Evolutionary conservation across 2,797 vertebrate species (phyloP).

Genomic region (Pseudotriccus pelzelni): DNA sequence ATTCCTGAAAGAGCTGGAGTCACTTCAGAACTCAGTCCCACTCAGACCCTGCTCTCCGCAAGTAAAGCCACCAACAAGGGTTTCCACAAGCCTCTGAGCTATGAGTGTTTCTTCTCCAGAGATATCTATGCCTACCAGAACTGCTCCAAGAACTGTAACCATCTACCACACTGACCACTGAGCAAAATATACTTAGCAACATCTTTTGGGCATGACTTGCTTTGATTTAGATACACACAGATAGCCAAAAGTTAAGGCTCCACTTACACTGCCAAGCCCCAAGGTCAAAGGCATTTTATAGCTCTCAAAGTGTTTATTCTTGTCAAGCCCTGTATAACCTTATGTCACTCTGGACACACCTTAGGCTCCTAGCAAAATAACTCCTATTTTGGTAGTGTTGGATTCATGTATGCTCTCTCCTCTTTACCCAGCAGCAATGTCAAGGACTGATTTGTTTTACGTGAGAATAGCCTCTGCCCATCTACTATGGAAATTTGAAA

Average conservation of each 20-base stretch:
- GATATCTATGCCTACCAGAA: neutral
- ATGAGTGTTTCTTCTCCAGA: neutral
- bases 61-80: neutral
- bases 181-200: constrained; percentile 17
- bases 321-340: constrained; percentile 4
- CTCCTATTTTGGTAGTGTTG: neutral
- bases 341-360: neutral
- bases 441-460: neutral
- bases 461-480: neutral
- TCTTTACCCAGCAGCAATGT: neutral
- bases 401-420: neutral
- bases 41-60: neutral
- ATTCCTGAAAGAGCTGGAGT: neutral
- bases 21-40: neutral
- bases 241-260: constrained; percentile 7
- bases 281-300: constrained; percentile 35
- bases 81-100: neutral
- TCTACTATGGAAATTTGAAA: neutral
- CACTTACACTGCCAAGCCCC: neutral
- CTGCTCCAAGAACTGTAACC: neutral
- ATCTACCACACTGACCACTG: neutral
- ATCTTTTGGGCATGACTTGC: neutral
- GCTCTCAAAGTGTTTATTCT: constrained; percentile 26
- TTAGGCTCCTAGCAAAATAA: neutral
- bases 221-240: neutral